Evolutionary conservation across 1,140 invertebrate genomes (phyloP), one percentile per base, ranked within the genome.

Genomic region (Agrypnia vestita): DNA sequence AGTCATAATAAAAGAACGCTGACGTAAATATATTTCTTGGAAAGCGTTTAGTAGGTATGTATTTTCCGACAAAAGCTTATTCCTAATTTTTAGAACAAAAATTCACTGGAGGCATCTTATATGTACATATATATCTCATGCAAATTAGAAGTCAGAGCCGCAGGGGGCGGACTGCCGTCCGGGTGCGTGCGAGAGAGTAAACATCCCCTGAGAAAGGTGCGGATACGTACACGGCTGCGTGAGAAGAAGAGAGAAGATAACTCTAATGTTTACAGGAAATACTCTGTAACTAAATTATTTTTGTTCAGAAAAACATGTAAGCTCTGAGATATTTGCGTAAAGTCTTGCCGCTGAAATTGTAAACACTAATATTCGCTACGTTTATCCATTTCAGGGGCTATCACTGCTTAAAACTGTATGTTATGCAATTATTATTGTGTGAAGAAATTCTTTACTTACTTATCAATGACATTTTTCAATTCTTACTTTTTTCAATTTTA

Each of bases 91-190:
- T 49, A 69, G 15, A 44, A 47, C 64, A 4, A 19, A n/a, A 46
- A 69, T 19, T 69, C 64, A 49, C 64, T 69, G 43, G 15, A 69
- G 35, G 55, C 49, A 44, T 12, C 35, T 13, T 75, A 35, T 21
- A 44, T 35, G 25, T 35, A 35, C 55, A 75, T 44, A 59, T n/a
- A n/a, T 75, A 75, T 75, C 73, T 75, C 53, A 75, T 75, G 73
- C 55, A 75, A 75, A 75, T 75, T 21, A 56, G 73, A 59, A 75
- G 53, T 43, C 56, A 51, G 53, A 55, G 73, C 8, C 49, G 64
- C 21, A 17, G 13, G 71, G 47, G 44, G 7, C 13, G 47, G 67
- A 17, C 19, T 15, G 49, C 47, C 11, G 17, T 46, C 19, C 15
- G n/a, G 21, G 15, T 47, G 15, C 46, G 69, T 19, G 17, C 64